Evolutionary conservation across 2,113 vertebrate genomes (phyloP).

Genomic region (Mormoops blainvillei): DNA sequence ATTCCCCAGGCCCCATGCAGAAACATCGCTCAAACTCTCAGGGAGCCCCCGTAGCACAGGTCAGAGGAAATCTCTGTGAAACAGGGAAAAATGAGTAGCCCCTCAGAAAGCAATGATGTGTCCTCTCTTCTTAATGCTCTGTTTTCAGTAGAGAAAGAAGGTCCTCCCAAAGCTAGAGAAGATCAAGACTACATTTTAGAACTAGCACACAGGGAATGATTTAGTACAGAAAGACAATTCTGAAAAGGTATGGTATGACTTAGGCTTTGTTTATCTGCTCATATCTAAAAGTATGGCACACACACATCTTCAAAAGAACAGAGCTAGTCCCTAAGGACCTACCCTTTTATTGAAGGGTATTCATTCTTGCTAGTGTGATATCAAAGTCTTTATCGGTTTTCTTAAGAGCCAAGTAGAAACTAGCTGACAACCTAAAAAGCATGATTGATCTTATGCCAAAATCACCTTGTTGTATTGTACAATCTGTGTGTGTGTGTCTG

Average conservation of each 20-base stretch:
- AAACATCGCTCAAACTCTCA: not conserved
- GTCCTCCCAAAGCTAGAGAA: not conserved
- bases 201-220: slow-evolving; percentile 7
- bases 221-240: not conserved
- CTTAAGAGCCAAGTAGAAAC: slow-evolving; percentile 5
- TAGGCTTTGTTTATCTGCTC: not conserved
- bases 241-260: slow-evolving; percentile 29
- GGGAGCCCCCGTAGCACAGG: not conserved
- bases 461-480: not conserved
- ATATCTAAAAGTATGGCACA: not conserved
- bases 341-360: slow-evolving; percentile 38
- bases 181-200: not conserved
- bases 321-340: not conserved
- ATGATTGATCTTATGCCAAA: slow-evolving; percentile 4
- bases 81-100: not conserved
- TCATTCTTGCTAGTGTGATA: not conserved
- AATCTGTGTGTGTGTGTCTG: not conserved
- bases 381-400: not conserved
- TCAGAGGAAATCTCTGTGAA: not conserved
- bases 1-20: not conserved
- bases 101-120: not conserved
- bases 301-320: slow-evolving; percentile 40
- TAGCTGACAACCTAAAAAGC: slow-evolving; percentile 29
- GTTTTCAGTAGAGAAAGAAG: not conserved
- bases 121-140: not conserved